phyloP scores from a whole-genome alignment of 1,140 invertebrate genomes.

The Forficula auricularia region DNA sequence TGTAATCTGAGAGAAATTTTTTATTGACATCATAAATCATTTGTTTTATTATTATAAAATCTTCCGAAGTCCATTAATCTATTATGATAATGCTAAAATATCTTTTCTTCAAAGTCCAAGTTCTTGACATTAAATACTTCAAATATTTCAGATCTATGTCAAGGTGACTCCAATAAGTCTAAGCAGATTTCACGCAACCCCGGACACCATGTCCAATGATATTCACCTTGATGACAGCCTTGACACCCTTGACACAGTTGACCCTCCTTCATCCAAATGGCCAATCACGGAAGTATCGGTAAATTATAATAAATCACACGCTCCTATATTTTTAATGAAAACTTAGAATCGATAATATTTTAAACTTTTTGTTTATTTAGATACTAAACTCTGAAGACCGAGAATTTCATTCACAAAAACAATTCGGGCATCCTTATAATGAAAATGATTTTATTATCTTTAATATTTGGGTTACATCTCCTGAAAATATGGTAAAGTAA shows the following conservation, averaged over 20 bases:
- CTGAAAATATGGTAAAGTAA: conserved; percentile 51
- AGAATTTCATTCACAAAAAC: conserved; percentile 48
- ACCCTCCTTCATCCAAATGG: conserved; percentile 22
- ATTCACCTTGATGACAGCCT: conserved; percentile 34
- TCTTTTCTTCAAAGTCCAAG: no score
- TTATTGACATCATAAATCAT: no score
- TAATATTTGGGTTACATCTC: conserved; percentile 55
- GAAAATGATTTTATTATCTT: conserved; percentile 63
- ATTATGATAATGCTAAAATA: no score
- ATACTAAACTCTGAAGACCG: no score
- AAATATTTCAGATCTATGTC: conserved; percentile 22
- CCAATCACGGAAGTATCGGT: conserved; percentile 34
- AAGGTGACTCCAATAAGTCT: conserved; percentile 61
- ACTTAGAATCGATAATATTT: no score
- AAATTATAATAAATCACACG: no score
- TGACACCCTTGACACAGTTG: conserved; percentile 33
- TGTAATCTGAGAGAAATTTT: no score
- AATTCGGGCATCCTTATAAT: conserved; percentile 62
- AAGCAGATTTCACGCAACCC: conserved; percentile 28
- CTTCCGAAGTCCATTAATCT: no score
- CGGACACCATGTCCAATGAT: conserved; percentile 37
- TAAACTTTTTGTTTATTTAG: no score
- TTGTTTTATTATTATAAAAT: no score
- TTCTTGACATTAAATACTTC: no score
- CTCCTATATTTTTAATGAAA: no score